Base-by-base conservation (phyloP, 23 tunicate genomes). In the Halocynthia aurantium region DNA sequence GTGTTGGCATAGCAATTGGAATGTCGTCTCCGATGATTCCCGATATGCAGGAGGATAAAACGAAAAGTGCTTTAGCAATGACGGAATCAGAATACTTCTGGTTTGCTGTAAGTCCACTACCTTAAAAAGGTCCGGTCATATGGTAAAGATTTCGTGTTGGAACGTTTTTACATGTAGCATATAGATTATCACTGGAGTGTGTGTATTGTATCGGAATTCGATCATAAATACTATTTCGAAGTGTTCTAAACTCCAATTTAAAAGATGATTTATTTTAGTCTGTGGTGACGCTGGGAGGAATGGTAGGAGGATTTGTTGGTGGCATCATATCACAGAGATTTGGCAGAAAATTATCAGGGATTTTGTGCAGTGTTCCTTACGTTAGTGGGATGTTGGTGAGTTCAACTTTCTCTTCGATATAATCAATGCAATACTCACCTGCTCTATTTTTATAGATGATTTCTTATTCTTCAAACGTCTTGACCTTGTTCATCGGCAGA, bases 361-460 rank as follows among this genome's bases (percentile, higher is more conserved):
- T 86, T 57, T 15, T 80, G 6, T 56, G 84, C 12, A 70, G 76
- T 17, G 21, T 80, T 5, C 91, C 91, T 11, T 86, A 80, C 66
- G 63, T 86, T 54, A 84, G 76, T 50, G 84, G 91, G 40, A 56
- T 80, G 40, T 50, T 86, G 81, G 91, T 86, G 44, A 58, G 91
- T 7, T 15, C 21, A 12, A 12, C 44, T 31, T 31, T 31, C 44
- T 31, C 1, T 31, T 4, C 1, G 44, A 31, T 4, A 31, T 31
- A 31, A 1, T 31, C 44, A 31, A 31, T 31, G 44, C 44, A 31
- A 31, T 31, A 31, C 44, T 31, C 44, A 31, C 44, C 44, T 31
- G 44, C 44, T 31, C 17, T 10, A 77, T 57, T 60, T 17, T 81
- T 86, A 15, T 61, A 86, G 91, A 52, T 86, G 51, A 86, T 86